Evolutionary conservation across 2,113 vertebrate species (phyloP).

Genomic region (Neotoma lepida): DNA sequence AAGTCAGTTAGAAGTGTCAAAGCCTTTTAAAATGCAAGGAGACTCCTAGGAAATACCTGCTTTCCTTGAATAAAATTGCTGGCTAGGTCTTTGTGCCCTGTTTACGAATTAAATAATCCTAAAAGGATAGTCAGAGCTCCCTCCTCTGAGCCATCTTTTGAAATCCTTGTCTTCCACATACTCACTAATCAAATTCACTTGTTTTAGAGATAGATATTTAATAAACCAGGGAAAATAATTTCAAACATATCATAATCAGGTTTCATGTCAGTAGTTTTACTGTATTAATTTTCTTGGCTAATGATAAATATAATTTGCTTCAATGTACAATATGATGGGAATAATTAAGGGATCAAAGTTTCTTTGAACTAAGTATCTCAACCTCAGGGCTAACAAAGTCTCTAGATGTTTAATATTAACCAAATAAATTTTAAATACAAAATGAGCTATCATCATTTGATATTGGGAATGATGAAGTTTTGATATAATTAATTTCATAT

Average conservation of each 20-base stretch:
- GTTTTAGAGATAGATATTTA: slow-evolving; percentile 59
- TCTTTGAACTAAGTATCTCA: slow-evolving; percentile 78
- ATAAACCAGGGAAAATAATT: slow-evolving; percentile 65
- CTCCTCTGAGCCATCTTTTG: slow-evolving; percentile 16
- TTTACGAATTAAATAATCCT: slow-evolving; percentile 58
- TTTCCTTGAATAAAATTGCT: slow-evolving; percentile 47
- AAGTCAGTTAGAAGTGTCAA: slow-evolving; percentile 40
- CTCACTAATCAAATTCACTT: slow-evolving; percentile 53
- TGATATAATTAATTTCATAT: slow-evolving; percentile 72
- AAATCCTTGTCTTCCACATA: slow-evolving; percentile 44
- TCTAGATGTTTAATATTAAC: slow-evolving; percentile 67
- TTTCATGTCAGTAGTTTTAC: slow-evolving; percentile 66
- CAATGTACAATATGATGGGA: slow-evolving; percentile 65
- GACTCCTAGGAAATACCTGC: neutral
- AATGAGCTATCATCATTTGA: slow-evolving; percentile 59
- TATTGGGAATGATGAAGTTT: slow-evolving; percentile 62
- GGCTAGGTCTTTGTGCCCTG: neutral
- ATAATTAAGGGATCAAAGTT: slow-evolving; percentile 77
- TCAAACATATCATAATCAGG: slow-evolving; percentile 66
- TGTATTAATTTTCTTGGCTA: slow-evolving; percentile 71
- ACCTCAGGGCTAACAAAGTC: slow-evolving; percentile 69
- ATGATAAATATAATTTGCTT: slow-evolving; percentile 75
- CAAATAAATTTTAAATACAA: slow-evolving; percentile 73
- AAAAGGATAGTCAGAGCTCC: neutral
- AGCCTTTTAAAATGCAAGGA: neutral